Base-by-base conservation (phyloP, 2,797 vertebrate species). In the Poeciliopsis paucimaculata region DNA sequence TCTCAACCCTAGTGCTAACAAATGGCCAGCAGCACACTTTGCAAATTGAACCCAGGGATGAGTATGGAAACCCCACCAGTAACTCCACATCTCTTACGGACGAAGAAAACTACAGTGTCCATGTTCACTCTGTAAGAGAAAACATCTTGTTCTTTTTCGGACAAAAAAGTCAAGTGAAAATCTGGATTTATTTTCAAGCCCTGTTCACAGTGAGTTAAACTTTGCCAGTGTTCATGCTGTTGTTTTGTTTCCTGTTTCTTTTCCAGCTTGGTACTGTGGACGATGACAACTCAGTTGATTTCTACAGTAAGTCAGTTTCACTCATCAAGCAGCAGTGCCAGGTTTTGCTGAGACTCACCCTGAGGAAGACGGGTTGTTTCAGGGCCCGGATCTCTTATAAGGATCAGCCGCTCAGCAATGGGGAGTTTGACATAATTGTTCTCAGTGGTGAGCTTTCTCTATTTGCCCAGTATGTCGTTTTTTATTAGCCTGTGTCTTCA, bases 371-470 rank as follows among this genome's bases (percentile, higher is more conserved):
- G 5, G 98, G 98, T 9, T 99, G 98, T 92, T 99, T 99, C 95
- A 96, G 95, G 78, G 97, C 97, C 77, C 96, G 97, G 84, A 97
- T 99, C 91, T 96, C 97, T 83, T 99, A 99, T 92, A 96, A 97
- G 92, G 96, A 96, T 87, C 98, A 98, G 93, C 96, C 96, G 23
- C 98, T 99, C 91, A 98, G 96, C 94, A 99, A 99, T 62, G 98
- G 98, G 64, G 97, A 99, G 90, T 99, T 99, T 94, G 97, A 99
- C 94, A 97, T 99, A 94, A 99, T 99, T 95, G 98, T 99, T 92
- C 95, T 99, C 89, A 99, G 95, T 91, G 98, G 98, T 99, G 90
- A 97, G 97, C 79, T 71, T 82, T 2, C 26, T 77, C 68, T 75
- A 76, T 34, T 7, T 2, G 8, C 46, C 13, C 3, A 77, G 39